Evolutionary conservation across 2,888 invertebrate species (phyloP).

Genomic region (Aethes cnicana): DNA sequence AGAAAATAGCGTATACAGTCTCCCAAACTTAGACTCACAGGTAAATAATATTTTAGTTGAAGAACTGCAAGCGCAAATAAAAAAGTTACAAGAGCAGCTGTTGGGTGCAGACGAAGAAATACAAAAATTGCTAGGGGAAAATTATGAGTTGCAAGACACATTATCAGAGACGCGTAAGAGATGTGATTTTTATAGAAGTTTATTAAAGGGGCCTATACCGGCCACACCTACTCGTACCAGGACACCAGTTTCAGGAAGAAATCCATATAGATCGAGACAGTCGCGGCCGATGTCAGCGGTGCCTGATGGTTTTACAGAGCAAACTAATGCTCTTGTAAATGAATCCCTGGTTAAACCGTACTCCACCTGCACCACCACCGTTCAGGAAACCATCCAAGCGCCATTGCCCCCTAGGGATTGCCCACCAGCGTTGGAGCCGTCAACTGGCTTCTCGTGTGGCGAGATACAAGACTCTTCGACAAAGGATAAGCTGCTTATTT

Average conservation of each 20-base stretch:
- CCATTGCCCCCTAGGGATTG: no score
- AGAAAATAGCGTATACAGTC: background rate
- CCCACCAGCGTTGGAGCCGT: background rate
- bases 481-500: background rate
- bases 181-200: background rate
- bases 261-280: background rate
- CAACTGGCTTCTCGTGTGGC: background rate
- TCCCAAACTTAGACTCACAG: background rate
- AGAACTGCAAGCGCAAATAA: background rate
- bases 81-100: background rate
- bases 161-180: background rate
- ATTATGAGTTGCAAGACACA: background rate
- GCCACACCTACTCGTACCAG: no score
- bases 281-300: background rate
- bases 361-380: no score
- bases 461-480: background rate
- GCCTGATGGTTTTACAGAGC: no score
- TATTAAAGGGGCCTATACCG: background rate
- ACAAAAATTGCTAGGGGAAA: background rate
- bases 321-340: no score
- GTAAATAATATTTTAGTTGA: background rate
- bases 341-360: no score
- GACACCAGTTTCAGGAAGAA: background rate
- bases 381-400: no score
- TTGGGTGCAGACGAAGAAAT: background rate